These are phyloP conservation scores for Ciconia maguari DNA, from an alignment of 2,113 vertebrate species.

Conservation along the genomic window DNA sequence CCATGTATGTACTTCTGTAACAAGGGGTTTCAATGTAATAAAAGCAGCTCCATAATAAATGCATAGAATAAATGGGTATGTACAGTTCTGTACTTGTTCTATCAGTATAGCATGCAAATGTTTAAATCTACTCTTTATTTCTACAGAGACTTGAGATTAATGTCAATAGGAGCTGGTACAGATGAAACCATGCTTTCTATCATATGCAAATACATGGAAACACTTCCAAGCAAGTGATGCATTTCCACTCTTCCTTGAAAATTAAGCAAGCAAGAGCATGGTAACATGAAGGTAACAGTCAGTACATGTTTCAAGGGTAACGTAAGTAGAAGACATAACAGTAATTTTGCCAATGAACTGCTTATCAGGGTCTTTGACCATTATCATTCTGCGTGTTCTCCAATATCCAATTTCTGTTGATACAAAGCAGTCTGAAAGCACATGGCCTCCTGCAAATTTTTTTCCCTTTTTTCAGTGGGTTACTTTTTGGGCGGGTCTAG, in stretches of 20 bases:
- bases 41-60: background rate
- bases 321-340: background rate
- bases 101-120: background rate
- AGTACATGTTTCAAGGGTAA: fast-evolving
- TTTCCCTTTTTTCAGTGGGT: background rate
- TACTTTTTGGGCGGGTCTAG: background rate
- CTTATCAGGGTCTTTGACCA: background rate
- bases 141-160: conserved; percentile 77
- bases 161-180: conserved; percentile 79
- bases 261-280: background rate
- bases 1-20: background rate
- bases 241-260: background rate
- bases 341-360: background rate
- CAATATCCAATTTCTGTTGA: background rate
- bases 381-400: background rate
- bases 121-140: background rate
- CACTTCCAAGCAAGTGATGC: conserved; percentile 69
- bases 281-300: background rate
- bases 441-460: background rate
- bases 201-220: conserved; percentile 87
- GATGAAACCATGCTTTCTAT: conserved; percentile 86
- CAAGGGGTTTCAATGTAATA: background rate
- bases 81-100: background rate
- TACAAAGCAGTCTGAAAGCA: background rate
- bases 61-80: background rate